Evolutionary conservation across 2,888 invertebrate species (phyloP).

Genomic region (Ormyrus pomaceus): DNA sequence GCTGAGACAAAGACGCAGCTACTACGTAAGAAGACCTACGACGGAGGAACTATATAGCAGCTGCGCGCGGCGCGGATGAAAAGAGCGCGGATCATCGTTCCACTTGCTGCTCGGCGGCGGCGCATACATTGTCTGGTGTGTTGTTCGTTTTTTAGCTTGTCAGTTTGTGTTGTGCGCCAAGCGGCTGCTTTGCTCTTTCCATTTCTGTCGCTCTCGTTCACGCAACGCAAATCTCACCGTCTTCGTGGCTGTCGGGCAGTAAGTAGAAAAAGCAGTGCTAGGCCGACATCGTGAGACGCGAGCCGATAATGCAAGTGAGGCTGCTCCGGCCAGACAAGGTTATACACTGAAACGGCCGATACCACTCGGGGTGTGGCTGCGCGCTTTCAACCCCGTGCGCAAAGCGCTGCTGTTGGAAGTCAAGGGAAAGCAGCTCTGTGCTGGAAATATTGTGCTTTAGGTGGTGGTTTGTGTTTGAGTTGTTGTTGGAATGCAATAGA

Average conservation of each 20-base stretch:
- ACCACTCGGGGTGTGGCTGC: constrained; percentile 70
- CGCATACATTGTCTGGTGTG: not conserved
- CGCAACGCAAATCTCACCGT: too few relatives aligned
- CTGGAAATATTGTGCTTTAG: too few relatives aligned
- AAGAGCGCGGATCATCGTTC: not conserved
- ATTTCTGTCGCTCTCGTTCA: too few relatives aligned
- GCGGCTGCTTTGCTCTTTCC: not conserved
- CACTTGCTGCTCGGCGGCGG: constrained; percentile 10
- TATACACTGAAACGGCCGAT: constrained; percentile 69
- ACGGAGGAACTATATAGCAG: not conserved
- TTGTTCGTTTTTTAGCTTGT: constrained; percentile 18
- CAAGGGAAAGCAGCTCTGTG: not conserved
- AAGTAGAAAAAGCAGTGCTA: too few relatives aligned
- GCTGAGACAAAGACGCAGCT: not conserved
- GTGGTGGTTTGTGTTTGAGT: too few relatives aligned
- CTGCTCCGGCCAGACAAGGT: constrained; percentile 61
- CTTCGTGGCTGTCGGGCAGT: too few relatives aligned
- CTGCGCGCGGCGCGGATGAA: constrained; percentile 4
- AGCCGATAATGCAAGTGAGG: too few relatives aligned
- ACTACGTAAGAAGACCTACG: not conserved
- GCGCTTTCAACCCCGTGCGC: not conserved
- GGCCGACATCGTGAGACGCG: not conserved
- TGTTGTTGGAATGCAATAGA: too few relatives aligned
- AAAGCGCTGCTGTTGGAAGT: not conserved
- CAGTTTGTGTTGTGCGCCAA: not conserved